These are phyloP conservation scores for Allacma fusca DNA, from an alignment of 2,888 invertebrate species.

Conservation along the genomic window DNA sequence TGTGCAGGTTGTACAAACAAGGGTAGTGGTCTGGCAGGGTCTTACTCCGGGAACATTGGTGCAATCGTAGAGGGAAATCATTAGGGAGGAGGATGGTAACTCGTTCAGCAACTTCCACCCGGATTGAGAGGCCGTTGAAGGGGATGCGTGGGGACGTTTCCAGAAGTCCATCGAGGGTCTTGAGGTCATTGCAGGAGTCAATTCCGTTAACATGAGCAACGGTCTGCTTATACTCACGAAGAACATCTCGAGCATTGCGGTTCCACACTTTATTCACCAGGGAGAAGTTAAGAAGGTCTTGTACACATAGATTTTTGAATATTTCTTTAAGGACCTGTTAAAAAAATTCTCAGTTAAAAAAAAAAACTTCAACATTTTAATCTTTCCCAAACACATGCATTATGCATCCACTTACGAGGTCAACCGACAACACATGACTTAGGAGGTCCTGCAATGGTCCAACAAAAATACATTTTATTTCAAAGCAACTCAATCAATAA, in stretches of 20 bases:
- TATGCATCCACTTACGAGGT: too few species aligned
- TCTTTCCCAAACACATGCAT: too few species aligned
- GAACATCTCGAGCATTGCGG: not conserved
- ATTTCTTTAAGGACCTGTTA: slow-evolving; percentile 7
- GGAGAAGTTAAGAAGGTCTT: not conserved
- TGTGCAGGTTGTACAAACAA: not conserved
- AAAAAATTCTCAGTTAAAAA: not conserved
- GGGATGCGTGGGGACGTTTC: not conserved
- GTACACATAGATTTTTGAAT: not conserved
- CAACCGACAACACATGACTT: too few species aligned
- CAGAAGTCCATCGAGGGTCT: slow-evolving; percentile 1
- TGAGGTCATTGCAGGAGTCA: slow-evolving; percentile 12
- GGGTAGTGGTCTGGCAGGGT: not conserved
- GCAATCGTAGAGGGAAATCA: slow-evolving; percentile 2
- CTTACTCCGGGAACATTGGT: slow-evolving; percentile 6
- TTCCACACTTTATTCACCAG: slow-evolving; percentile 19
- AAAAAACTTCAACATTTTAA: too few species aligned
- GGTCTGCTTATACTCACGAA: not conserved
- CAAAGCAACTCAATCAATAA: too few species aligned
- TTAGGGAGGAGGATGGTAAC: not conserved
- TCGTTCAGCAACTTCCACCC: slow-evolving; percentile 3
- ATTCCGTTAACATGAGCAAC: not conserved
- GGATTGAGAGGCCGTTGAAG: not conserved
- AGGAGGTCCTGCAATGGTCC: too few species aligned
- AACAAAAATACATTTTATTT: too few species aligned